Conservation (phyloP, 2,113 vertebrate species). For the human region DNA sequence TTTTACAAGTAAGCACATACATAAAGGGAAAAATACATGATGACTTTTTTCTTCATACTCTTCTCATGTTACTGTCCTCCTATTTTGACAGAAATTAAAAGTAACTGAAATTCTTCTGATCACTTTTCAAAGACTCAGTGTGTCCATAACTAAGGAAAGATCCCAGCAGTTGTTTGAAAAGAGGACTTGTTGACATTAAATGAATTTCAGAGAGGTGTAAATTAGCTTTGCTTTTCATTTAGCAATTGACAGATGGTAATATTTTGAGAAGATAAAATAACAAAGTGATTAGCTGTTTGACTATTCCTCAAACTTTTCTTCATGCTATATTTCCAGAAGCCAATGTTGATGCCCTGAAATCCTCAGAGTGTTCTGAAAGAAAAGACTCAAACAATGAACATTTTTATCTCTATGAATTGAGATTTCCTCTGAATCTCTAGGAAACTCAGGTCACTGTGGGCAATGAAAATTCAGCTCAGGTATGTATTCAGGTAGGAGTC, state of each 20-base stretch:
- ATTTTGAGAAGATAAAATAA: conserved; percentile 32
- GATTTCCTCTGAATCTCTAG: neutral
- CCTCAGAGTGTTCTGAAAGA: neutral
- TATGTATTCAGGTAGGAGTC: neutral
- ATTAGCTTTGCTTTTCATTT: conserved; percentile 46
- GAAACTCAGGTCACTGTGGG: neutral
- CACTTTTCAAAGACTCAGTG: neutral
- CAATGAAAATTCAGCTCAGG: neutral
- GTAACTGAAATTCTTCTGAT: conserved; percentile 35
- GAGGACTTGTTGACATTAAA: neutral
- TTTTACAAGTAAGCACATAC: neutral
- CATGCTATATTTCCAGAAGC: neutral
- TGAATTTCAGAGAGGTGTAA: conserved; percentile 47
- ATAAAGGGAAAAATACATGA: neutral
- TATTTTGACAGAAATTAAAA: conserved; percentile 45
- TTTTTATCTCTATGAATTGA: neutral
- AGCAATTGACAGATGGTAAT: conserved; percentile 42
- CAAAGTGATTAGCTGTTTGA: neutral
- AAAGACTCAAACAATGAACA: neutral
- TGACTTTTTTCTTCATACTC: neutral
- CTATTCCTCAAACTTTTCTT: neutral
- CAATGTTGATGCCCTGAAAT: neutral
- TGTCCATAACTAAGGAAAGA: neutral
- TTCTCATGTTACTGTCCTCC: neutral
- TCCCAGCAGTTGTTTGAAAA: conserved; percentile 13